Evolutionary conservation across 2,797 vertebrate genomes (phyloP), one percentile per base, ranked within the genome.

Genomic region (Acipenser oxyrinchus): DNA sequence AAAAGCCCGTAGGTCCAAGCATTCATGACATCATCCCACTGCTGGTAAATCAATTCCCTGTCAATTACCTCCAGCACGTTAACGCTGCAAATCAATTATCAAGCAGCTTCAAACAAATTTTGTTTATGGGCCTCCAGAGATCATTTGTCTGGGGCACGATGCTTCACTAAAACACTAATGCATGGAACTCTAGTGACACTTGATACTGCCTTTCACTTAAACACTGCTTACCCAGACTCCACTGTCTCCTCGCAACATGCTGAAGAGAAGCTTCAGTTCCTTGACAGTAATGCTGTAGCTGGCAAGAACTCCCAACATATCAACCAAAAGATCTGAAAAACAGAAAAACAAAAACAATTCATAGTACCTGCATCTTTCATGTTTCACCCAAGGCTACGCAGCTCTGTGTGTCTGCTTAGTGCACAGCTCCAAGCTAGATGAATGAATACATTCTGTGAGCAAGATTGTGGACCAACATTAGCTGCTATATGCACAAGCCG

Each of bases 211-310:
- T 50, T 51, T 11, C 75, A 78, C 76, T 73, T 78, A 67, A 18
- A 73, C 74, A 74, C 69, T 76, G 83, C 94, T 94, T 89, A 99
- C 96, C 95, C 96, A 99, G 80, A 96, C 83, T 81, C 92, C 93
- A 76, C 90, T 95, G 76, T 95, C 94, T 72, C 94, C 95, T 78
- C 89, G 91, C 65, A 99, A 87, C 93, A 95, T 95, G 86, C 94
- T 96, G 89, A 99, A 97, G 72, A 99, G 92, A 80, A 98, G 84
- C 86, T 98, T 99, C 81, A 98, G 87, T 71, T 99, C 96, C 81
- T 93, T 95, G 77, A 98, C 94, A 69, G 96, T 97, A 90, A 99
- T 95, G 88, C 95, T 98, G 90, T 98, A 98, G 91, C 94, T 95
- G 82, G 95, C 95, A 84, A 98, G 86, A 83, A 98, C 95, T 79